Evolutionary conservation across 1,140 invertebrate species (phyloP).

Genomic region (Lucilia sericata): DNA sequence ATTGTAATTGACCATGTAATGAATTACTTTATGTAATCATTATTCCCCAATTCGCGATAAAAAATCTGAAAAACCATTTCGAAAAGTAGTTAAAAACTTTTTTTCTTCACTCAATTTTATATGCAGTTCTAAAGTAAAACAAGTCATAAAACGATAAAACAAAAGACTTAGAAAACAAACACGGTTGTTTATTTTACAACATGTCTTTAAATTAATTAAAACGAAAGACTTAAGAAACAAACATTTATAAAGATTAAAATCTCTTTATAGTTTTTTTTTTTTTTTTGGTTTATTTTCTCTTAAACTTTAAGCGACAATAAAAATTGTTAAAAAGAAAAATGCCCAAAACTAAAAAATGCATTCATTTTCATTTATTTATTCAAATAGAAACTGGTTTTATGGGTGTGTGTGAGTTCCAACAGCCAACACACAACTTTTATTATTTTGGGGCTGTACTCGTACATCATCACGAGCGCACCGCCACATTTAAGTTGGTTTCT

Average conservation of each 20-base stretch:
- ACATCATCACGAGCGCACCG: neutral
- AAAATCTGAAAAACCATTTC: too few relatives aligned
- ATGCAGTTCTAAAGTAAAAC: too few relatives aligned
- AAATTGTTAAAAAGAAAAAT: slow-evolving; percentile 1
- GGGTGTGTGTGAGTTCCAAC: neutral
- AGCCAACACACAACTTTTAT: neutral
- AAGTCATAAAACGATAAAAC: neutral
- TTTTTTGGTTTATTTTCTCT: neutral
- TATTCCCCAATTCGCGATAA: too few relatives aligned
- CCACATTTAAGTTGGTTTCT: neutral
- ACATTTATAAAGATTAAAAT: neutral
- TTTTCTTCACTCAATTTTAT: too few relatives aligned
- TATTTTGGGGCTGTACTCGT: neutral
- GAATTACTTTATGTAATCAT: too few relatives aligned
- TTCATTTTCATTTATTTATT: slow-evolving; percentile 16
- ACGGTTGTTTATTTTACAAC: neutral
- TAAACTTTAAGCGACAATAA: neutral
- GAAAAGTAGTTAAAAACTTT: too few relatives aligned
- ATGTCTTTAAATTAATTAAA: neutral
- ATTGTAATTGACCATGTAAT: too few relatives aligned
- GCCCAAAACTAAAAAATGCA: slow-evolving; percentile 1
- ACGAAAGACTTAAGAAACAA: slow-evolving; percentile 18
- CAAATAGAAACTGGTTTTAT: neutral
- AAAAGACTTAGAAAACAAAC: neutral
- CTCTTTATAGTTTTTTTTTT: neutral